phyloP scores from a whole-genome alignment of 2,888 invertebrate species.

The Meiosimyza platycephala region DNA sequence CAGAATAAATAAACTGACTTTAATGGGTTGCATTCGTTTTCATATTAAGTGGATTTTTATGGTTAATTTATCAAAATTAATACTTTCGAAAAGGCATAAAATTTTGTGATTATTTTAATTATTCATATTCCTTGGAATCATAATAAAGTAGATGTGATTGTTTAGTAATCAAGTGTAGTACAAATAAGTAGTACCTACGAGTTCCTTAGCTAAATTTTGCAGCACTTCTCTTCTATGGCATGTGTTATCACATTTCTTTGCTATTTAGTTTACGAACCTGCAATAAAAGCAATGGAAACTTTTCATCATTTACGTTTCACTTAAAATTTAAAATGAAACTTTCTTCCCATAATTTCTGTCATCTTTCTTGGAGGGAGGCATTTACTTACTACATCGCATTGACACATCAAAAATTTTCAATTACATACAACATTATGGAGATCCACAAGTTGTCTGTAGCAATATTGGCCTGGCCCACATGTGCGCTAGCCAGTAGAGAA shows the following conservation, averaged over 20 bases:
- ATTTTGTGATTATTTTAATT: not conserved
- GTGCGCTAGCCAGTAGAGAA: slow-evolving; percentile 46
- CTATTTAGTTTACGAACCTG: no score
- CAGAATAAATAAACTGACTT: not conserved
- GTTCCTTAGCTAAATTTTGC: no score
- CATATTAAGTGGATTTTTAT: slow-evolving; percentile 21
- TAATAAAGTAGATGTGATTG: no score
- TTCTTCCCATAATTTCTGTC: not conserved
- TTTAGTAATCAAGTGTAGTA: no score
- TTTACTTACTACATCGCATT: slow-evolving; percentile 13
- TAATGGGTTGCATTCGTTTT: not conserved
- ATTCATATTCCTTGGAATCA: not conserved
- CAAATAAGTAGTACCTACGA: no score
- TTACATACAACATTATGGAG: slow-evolving; percentile 64
- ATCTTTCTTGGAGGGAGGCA: not conserved
- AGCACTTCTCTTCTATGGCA: no score
- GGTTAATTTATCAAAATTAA: slow-evolving; percentile 5
- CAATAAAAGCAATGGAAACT: no score
- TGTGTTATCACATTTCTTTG: no score
- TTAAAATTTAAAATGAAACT: not conserved
- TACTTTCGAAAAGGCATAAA: not conserved
- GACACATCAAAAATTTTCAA: slow-evolving; percentile 56
- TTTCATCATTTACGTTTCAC: no score
- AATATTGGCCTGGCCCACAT: slow-evolving; percentile 50
- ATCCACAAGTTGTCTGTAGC: slow-evolving; percentile 66